Base-by-base conservation (phyloP, 2,797 vertebrate species). In the Myotis findleyi region DNA sequence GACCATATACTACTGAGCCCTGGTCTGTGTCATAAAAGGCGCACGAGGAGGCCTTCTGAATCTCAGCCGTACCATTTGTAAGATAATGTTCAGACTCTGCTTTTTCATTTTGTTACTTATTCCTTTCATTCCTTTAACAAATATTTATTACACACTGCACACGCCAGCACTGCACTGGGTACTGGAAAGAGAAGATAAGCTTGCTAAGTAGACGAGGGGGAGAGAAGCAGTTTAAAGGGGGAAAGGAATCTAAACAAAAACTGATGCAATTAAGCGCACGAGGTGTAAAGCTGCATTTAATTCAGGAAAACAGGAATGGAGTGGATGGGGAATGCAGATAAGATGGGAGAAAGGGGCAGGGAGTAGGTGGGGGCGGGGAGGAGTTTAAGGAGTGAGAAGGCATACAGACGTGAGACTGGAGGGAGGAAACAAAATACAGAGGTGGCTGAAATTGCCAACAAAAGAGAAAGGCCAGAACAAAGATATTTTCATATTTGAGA, bases 101-200 rank as follows among this genome's bases (percentile, higher is more conserved):
- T 80, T 93, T 80, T 86, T 81, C 30, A 9, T 41, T 87, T 41
- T 79, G 53, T 72, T 55, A 64, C 79, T 73, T 89, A 86, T 49
- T 94, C 87, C 83, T 47, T 87, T 73, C 64, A 73, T 51, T 89
- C 75, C 69, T 86, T 79, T 68, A 94, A 80, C 75, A 92, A 94
- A 71, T 75, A 82, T 79, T 72, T 80, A 94, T 62, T 72, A 93
- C 91, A 77, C 14, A 2, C n/a, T 38, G 38, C 41, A 33, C 44
- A 62, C 38, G 55, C 84, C 86, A 86, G 84, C 55, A 30, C 0
- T 73, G 44, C 69, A 68, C 44, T 33, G 25, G 14, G 49, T 51
- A 27, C 84, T 92, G 84, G 87, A 76, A 93, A 89, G 14, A 16
- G n/a, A 92, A 96, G 84, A 89, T 86, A 96, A 95, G 77, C 85